phyloP scores from a whole-genome alignment of 2,797 vertebrate genomes.

The Pseudomugil gertrudae region DNA sequence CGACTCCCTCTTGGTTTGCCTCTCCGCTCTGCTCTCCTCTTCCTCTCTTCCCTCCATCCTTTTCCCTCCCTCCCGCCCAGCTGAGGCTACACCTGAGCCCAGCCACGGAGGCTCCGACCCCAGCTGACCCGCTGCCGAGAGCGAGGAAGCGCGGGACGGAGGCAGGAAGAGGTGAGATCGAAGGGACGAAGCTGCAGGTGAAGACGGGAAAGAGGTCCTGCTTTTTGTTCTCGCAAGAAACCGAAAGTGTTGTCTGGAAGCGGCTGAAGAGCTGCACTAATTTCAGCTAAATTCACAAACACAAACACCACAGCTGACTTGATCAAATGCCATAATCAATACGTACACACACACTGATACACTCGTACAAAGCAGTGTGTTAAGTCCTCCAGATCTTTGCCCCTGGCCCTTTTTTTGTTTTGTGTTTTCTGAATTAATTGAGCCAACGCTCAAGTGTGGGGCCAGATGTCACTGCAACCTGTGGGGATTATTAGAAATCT shows the following conservation, averaged over 20 bases:
- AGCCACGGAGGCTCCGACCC: slow-evolving; percentile 74
- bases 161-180: slow-evolving; percentile 56
- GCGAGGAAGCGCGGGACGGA: slow-evolving; percentile 50
- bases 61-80: slow-evolving; percentile 55
- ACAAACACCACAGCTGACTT: slow-evolving; percentile 55
- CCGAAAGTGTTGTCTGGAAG: neutral
- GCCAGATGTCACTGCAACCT: slow-evolving; percentile 81
- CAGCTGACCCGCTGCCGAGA: slow-evolving; percentile 65
- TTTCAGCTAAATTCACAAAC: slow-evolving; percentile 46
- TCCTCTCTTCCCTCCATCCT: slow-evolving; percentile 22
- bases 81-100: slow-evolving; percentile 85
- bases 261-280: slow-evolving; percentile 44
- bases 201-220: slow-evolving; percentile 5
- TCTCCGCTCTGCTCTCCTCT: slow-evolving; percentile 40
- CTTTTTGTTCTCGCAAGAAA: neutral
- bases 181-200: slow-evolving; percentile 27
- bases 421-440: slow-evolving; percentile 81
- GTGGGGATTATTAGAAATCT: slow-evolving; percentile 82
- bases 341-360: slow-evolving; percentile 46
- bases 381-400: slow-evolving; percentile 75
- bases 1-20: slow-evolving; percentile 47
- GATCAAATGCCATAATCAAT: slow-evolving; percentile 74
- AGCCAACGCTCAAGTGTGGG: slow-evolving; percentile 73
- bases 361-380: slow-evolving; percentile 60
- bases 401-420: slow-evolving; percentile 78